Conservation (phyloP, 2,888 invertebrate genomes). For the Aspidiotus rigidus region DNA sequence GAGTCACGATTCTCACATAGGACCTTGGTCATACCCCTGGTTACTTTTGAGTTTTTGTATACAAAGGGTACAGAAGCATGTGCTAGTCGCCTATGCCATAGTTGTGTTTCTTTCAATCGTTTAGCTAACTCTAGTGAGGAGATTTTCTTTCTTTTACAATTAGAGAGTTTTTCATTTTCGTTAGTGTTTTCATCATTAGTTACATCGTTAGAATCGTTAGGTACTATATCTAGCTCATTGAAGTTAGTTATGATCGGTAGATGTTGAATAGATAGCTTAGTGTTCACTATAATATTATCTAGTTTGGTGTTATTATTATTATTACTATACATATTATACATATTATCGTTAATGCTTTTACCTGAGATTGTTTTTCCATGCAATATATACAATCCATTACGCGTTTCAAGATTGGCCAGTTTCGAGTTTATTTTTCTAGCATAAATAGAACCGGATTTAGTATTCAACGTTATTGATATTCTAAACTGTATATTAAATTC, state of each 20-base stretch:
- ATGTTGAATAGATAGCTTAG: not conserved
- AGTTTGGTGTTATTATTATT: not conserved
- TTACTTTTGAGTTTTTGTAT: not conserved
- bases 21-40: not conserved
- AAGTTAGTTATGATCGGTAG: not conserved
- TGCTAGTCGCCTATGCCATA: not conserved
- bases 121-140: not conserved
- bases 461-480: no score
- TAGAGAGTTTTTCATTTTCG: not conserved
- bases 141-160: not conserved
- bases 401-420: no score
- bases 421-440: no score
- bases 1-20: not conserved
- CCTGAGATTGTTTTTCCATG: no score
- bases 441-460: no score
- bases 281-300: not conserved
- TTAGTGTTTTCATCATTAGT: not conserved
- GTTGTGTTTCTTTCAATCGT: not conserved
- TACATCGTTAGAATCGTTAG: no score
- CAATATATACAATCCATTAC: no score
- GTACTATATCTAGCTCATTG: not conserved
- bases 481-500: no score
- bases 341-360: not conserved
- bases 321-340: no score
- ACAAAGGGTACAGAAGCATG: not conserved